Percentiles rank a stretch among this genome's conserved stretches.
These are phyloP conservation scores for Diorhabda elongata DNA, from an alignment of 1,140 invertebrate species.

Conservation along the genomic window DNA sequence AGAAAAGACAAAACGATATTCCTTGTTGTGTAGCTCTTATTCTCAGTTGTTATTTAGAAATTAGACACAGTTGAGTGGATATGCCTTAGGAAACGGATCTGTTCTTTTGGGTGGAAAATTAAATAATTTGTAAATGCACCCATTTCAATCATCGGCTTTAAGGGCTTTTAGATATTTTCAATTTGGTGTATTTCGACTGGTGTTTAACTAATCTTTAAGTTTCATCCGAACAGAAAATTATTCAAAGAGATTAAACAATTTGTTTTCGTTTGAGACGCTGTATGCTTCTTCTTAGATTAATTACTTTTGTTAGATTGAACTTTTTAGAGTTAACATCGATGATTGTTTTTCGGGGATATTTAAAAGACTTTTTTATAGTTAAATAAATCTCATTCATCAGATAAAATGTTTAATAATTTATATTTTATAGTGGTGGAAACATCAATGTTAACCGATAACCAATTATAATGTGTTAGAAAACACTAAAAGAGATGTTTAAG, in stretches of 20 bases:
- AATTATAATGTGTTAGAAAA: too few relatives aligned
- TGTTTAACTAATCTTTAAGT: slow-evolving; percentile 17
- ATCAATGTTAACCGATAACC: too few relatives aligned
- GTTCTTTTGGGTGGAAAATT: slow-evolving; percentile 43
- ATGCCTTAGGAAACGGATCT: slow-evolving; percentile 42
- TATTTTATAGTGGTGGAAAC: too few relatives aligned
- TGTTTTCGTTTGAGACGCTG: slow-evolving; percentile 12
- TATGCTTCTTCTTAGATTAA: not conserved
- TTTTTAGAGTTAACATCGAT: not conserved
- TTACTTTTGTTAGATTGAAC: slow-evolving; percentile 2
- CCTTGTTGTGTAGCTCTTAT: not conserved
- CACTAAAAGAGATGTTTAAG: too few relatives aligned
- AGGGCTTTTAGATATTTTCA: slow-evolving; percentile 12
- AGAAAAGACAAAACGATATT: not conserved
- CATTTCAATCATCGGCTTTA: slow-evolving; percentile 28
- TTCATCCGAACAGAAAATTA: slow-evolving; percentile 12
- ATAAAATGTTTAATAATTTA: too few relatives aligned
- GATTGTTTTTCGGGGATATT: too few relatives aligned
- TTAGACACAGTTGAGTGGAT: slow-evolving; percentile 38
- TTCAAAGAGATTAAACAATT: slow-evolving; percentile 13
- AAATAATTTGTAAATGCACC: slow-evolving; percentile 43
- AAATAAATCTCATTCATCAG: too few relatives aligned
- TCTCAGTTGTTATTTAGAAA: slow-evolving; percentile 34
- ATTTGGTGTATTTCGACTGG: slow-evolving; percentile 22
- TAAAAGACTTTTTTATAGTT: too few relatives aligned